Base-by-base conservation (phyloP, 2,797 vertebrate genomes). In the Pipistrellus nathusii region DNA sequence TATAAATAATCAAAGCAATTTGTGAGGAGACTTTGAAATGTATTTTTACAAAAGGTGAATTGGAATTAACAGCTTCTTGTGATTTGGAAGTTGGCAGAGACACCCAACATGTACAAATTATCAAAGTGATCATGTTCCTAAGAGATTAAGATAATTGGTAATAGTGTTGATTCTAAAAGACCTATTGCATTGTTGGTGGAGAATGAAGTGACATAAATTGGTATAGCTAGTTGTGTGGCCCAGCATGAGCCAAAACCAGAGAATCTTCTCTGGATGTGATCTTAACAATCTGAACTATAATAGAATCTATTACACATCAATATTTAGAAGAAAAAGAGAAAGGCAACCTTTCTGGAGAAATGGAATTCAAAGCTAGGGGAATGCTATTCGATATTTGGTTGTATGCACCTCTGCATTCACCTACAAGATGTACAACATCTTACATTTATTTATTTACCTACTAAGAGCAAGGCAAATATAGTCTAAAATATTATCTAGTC, bases 1-100 rank as follows among this genome's bases (percentile, higher is more conserved):
- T 71, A 32, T 76, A 83, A 84, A 41, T 69, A 68, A 8, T 85
- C 51, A 68, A 30, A 35, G 44, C 44, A 57, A 62, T 77, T 38
- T 92, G 68, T 83, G 48, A 91, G 57, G 53, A 71, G 30, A 85
- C 17, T 81, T 86, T 14, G 23, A 88, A 95, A 77, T 66, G 11
- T 46, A 75, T 80, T 96, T 91, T 91, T 89, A 46, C 30, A 84
- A 93, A 90, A 94, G 72, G 62, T 87, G 59, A 90, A 46, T 76
- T 88, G 87, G 90, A 85, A 95, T 97, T 93, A 96, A 93, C 77
- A 96, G 85, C 77, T 85, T 90, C 94, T 82, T 95, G 84, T 94
- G 82, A 88, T 62, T 77, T 88, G 71, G 46, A 96, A 59, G 8
- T 85, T 94, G 84, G 89, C n/a, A 73, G n/a, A 66, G 32, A 86